Evolutionary conservation across 2,797 vertebrate species (phyloP), one percentile per base, ranked within the genome.

Genomic region (Helostoma temminkii): DNA sequence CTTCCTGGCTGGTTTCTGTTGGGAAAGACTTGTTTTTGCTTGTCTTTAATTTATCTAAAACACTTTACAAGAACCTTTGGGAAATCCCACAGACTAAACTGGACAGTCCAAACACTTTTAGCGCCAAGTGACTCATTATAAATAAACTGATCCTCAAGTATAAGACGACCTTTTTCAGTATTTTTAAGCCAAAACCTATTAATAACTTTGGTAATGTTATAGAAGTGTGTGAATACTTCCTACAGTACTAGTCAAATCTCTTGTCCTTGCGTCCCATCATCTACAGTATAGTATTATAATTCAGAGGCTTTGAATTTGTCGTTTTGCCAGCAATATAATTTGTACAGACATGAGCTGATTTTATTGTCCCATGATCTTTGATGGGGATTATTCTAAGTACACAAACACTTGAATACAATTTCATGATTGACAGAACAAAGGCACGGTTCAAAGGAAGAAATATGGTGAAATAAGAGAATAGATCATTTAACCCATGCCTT

Each of bases 401-500:
- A 54, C 34, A 58, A 67, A 68, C 41, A 16, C 57, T 73, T 53
- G 12, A 6, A 32, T 47, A 28, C 32, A 19, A 34, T 43, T 68
- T 45, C 30, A 56, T 57, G 39, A 47, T 34, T 50, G 30, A 77
- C 87, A 74, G 22, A 37, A 48, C 8, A n/a, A 19, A 43, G 67
- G 47, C 61, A 53, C n/a, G 45, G 74, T 78, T 69, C 22, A 79
- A 82, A 83, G 74, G n/a, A 32, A 86, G n/a, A 69, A 78, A 66
- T 48, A 39, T 16, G 6, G 41, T 53, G 60, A 82, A 76, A 76
- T 69, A 76, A 77, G 48, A 70, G 71, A 37, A 58, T 54, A 61
- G 74, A 65, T 77, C 65, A 56, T 82, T 85, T 63, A 88, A 88
- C 80, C 73, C 71, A 49, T 79, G 48, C 19, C 19, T 85, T 62